Base-by-base conservation (phyloP, 2,888 invertebrate genomes). In the Drosophila dives region DNA sequence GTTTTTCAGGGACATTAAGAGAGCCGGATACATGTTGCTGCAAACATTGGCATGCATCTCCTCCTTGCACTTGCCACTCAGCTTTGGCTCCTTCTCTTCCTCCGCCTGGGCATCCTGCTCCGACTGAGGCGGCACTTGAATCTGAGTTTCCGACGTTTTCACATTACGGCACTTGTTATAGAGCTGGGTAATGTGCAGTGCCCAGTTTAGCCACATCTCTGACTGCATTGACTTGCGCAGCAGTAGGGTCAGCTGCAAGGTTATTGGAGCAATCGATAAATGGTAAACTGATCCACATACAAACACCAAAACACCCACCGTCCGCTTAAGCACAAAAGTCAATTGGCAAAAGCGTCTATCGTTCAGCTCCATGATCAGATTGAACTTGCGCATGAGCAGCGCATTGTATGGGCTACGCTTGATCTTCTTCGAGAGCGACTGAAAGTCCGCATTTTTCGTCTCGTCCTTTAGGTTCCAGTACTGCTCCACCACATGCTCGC, bases 1-100 rank as follows among this genome's bases (percentile, higher is more conserved):
- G 77, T 95, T 95, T 91, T 96, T 95, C 20, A 96, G 94, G 59
- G 96, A 95, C 83, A 96, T 95, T 48, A 96, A 93, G 59, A 96
- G 94, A 64, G 94, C 94, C 0, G 97, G 96, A 88, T 96, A 97
- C 17, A 96, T 96, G 89, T 97, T 97, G 85, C 95, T 96, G 91
- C 96, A 96, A 36, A 96, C 91, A 77, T 92, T 91, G 38, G 92
- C 91, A 62, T 91, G 91, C 50, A 90, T 79, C 63, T 81, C 82
- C 64, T 86, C 80, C 62, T 90, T 90, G 38, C 83, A 69, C 26
- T 68, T 70, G 6, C 76, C 65, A 10, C 73, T 71, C 10, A 63
- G 11, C 49, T 71, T 77, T 20, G 65, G 85, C 69, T 77, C 89
- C 32, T 64, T 54, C 6, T 77, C 85, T 15, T 56, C 59, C 8